Percentiles rank a stretch among this genome's conserved stretches.
Evolutionary conservation across 1,140 invertebrate genomes (phyloP).

Genomic region (Leptopilina clavipes): DNA sequence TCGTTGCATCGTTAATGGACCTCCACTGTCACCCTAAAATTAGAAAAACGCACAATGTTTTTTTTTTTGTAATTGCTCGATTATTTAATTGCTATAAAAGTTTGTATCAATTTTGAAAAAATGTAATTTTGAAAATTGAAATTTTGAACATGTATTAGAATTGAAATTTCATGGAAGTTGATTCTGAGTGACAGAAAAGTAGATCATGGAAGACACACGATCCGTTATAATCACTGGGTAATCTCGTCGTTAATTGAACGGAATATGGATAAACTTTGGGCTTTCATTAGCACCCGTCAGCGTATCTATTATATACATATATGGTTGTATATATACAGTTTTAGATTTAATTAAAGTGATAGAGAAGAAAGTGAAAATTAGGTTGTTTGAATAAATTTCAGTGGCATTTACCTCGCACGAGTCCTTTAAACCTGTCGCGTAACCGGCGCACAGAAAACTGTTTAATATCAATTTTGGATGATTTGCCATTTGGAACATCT

Average conservation of each 20-base stretch:
- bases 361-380: constrained; percentile 52
- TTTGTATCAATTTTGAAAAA: too few species aligned
- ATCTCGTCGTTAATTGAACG: constrained; percentile 1
- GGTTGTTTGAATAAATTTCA: constrained; percentile 21
- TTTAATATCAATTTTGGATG: constrained; percentile 90
- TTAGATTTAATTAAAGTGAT: constrained; percentile 50
- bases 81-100: background rate
- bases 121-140: background rate
- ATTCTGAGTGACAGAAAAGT: constrained; percentile 45
- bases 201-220: constrained; percentile 47
- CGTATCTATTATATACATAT: constrained; percentile 36
- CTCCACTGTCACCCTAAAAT: constrained; percentile 92
- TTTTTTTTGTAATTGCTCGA: background rate
- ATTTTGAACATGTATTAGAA: background rate
- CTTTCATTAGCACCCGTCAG: background rate
- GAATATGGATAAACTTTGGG: constrained; percentile 7
- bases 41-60: constrained; percentile 34
- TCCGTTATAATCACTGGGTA: constrained; percentile 53
- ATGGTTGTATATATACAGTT: constrained; percentile 44
- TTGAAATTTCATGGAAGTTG: background rate
- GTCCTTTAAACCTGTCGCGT: constrained; percentile 93
- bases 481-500: constrained; percentile 93
- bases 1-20: constrained; percentile 89
- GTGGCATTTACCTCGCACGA: constrained; percentile 88
- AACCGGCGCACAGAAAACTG: constrained; percentile 96